Percentiles rank a stretch among this genome's conserved stretches.
Evolutionary conservation across 2,797 vertebrate species (phyloP).

Genomic region (Gymnoscopelus microlampas): DNA sequence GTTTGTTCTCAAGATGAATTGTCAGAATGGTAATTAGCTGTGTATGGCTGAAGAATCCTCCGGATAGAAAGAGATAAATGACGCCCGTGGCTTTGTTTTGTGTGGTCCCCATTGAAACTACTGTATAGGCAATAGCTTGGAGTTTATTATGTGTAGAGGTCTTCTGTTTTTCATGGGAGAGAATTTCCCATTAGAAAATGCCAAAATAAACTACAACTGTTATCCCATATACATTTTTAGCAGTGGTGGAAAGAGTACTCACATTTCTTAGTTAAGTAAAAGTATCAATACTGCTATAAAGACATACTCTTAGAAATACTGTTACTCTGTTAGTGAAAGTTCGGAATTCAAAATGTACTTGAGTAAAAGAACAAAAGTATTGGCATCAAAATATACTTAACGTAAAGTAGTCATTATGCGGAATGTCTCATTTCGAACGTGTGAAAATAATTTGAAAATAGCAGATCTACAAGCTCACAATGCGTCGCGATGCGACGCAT

Average conservation of each 20-base stretch:
- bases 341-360: background rate
- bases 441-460: too few relatives aligned
- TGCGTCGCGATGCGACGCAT: too few relatives aligned
- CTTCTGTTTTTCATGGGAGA: too few relatives aligned
- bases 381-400: too few relatives aligned
- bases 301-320: too few relatives aligned
- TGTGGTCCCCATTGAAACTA: background rate
- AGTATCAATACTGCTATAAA: too few relatives aligned
- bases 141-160: too few relatives aligned
- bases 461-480: too few relatives aligned
- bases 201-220: background rate
- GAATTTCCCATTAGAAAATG: background rate
- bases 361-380: background rate
- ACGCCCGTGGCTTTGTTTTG: conserved; percentile 12
- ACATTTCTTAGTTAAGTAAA: background rate
- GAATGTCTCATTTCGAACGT: background rate
- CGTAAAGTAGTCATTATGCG: background rate
- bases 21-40: conserved; percentile 29
- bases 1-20: conserved; percentile 25
- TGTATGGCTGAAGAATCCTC: conserved; percentile 11
- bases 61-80: background rate
- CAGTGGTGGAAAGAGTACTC: too few relatives aligned
- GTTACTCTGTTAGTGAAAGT: too few relatives aligned
- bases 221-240: background rate
- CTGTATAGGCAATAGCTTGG: too few relatives aligned